phyloP scores from a whole-genome alignment of 1,140 invertebrate species.

The Kradibia gibbosae region DNA sequence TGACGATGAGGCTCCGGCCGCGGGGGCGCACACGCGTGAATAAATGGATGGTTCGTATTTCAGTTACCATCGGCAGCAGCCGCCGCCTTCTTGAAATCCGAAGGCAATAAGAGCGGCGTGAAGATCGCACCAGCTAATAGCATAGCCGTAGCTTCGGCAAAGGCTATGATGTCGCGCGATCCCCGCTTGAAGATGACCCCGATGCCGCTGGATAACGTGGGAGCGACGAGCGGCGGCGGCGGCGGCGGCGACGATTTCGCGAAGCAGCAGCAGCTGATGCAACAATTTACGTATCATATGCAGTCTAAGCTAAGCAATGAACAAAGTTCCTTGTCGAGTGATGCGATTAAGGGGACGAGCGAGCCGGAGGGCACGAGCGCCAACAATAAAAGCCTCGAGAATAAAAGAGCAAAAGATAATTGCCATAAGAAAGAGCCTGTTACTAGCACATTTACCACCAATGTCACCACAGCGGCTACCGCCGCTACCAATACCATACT shows the following conservation, averaged over 20 bases:
- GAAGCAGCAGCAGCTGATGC: conserved; percentile 39
- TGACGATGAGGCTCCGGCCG: no score
- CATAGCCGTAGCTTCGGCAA: conserved; percentile 73
- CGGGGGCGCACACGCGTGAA: no score
- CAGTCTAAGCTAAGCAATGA: conserved; percentile 40
- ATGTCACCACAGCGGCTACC: conserved; percentile 18
- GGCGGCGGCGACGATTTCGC: conserved; percentile 31
- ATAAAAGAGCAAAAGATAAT: conserved; percentile 47
- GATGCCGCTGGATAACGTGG: neutral
- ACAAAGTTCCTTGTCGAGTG: conserved; percentile 43
- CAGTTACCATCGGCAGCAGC: conserved; percentile 66
- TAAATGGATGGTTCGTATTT: no score
- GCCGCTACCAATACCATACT: conserved; percentile 10
- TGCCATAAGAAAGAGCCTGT: conserved; percentile 43
- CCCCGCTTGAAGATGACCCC: conserved; percentile 72
- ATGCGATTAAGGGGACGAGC: conserved; percentile 32
- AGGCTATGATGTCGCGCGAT: conserved; percentile 72
- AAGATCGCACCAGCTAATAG: conserved; percentile 80
- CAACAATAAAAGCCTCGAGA: conserved; percentile 54
- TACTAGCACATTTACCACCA: conserved; percentile 5
- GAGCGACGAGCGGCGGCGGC: conserved; percentile 19
- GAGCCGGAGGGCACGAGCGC: conserved; percentile 21
- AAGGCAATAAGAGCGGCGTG: conserved; percentile 64
- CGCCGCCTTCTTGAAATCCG: conserved; percentile 63
- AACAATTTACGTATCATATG: conserved; percentile 38